phyloP scores from a whole-genome alignment of 2,113 vertebrate species.

The Pelobates fuscus region DNA sequence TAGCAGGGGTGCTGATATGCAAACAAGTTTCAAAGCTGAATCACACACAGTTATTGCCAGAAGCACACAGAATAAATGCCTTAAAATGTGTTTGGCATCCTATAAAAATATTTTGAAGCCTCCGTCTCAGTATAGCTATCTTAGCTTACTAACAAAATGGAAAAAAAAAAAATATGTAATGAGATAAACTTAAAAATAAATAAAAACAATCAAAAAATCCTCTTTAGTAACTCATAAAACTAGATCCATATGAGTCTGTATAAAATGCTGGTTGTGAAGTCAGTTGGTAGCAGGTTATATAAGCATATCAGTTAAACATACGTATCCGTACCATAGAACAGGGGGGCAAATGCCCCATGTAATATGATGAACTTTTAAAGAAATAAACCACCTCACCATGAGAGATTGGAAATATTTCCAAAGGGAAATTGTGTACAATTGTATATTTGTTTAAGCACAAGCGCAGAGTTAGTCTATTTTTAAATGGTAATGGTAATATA shows the following conservation, averaged over 20 bases:
- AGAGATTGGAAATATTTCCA: too few relatives aligned
- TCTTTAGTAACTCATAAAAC: too few relatives aligned
- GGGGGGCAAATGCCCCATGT: too few relatives aligned
- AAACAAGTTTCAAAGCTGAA: not conserved
- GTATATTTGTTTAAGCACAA: not conserved
- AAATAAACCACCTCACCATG: too few relatives aligned
- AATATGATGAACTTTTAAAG: too few relatives aligned
- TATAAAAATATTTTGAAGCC: constrained; percentile 17
- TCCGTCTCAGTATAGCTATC: not conserved
- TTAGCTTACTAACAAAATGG: not conserved
- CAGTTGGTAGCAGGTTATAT: too few relatives aligned
- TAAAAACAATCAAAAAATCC: not conserved
- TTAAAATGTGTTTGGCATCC: constrained; percentile 17
- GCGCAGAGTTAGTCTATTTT: not conserved
- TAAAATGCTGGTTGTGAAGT: too few relatives aligned
- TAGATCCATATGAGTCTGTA: too few relatives aligned
- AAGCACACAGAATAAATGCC: constrained; percentile 22
- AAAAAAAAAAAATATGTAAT: too few relatives aligned
- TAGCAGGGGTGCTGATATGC: not conserved
- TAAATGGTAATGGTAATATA: not conserved
- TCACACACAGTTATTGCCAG: constrained; percentile 33
- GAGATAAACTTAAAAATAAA: not conserved
- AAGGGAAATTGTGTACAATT: too few relatives aligned
- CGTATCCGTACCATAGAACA: too few relatives aligned
- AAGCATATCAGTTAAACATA: too few relatives aligned